Conservation (phyloP, 2,888 invertebrate genomes). For the Imbricaverruca yamaguchii region DNA sequence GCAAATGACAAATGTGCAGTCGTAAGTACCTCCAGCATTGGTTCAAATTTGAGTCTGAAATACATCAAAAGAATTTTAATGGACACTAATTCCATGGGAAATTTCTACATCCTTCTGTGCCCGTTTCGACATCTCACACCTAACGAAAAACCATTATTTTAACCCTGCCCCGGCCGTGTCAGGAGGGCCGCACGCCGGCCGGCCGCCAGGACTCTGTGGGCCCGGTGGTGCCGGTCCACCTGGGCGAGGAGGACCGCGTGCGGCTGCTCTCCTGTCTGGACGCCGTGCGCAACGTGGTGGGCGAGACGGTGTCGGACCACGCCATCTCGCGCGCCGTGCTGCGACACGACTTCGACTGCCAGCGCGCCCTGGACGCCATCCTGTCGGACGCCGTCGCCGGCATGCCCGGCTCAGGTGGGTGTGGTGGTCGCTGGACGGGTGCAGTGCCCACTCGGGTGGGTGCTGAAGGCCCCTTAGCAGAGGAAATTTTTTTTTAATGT, state of each 20-base stretch:
- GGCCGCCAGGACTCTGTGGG: constrained; percentile 38
- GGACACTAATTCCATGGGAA: no score
- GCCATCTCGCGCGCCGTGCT: constrained; percentile 64
- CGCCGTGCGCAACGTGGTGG: constrained; percentile 68
- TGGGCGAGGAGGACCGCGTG: constrained; percentile 61
- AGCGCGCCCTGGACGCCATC: constrained; percentile 64
- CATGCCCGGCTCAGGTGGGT: neutral
- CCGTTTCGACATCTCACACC: no score
- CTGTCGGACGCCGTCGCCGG: constrained; percentile 44
- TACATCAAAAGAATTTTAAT: no score
- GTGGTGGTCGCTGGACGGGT: no score
- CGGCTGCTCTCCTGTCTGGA: constrained; percentile 76
- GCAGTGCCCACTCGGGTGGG: no score
- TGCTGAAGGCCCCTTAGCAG: no score
- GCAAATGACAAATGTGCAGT: no score
- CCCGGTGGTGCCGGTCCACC: constrained; percentile 36
- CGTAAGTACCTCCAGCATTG: no score
- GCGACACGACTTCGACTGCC: constrained; percentile 61
- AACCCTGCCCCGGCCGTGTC: neutral
- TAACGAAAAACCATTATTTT: no score
- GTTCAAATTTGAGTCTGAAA: no score
- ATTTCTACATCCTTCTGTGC: no score
- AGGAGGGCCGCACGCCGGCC: constrained; percentile 14
- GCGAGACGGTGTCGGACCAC: constrained; percentile 64
- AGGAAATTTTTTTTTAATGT: no score